phyloP scores from a whole-genome alignment of 2,888 invertebrate genomes.

The Xestia rhomboidea region DNA sequence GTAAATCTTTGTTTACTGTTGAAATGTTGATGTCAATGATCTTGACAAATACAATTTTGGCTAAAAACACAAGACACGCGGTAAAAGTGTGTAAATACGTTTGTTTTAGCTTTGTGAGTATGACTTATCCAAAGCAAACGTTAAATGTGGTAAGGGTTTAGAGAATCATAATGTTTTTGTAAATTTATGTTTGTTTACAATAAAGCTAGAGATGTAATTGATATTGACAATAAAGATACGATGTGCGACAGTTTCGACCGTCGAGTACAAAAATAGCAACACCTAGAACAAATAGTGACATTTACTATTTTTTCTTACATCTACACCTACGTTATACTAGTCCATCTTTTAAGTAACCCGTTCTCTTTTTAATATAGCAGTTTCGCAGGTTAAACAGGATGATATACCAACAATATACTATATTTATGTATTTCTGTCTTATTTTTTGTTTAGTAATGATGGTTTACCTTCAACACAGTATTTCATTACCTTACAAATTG shows the following conservation, averaged over 20 bases:
- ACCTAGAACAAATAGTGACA: constrained; percentile 35
- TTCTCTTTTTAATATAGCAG: constrained; percentile 39
- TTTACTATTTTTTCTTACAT: constrained; percentile 19
- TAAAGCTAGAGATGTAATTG: not conserved
- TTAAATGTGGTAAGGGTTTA: not conserved
- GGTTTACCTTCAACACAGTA: constrained; percentile 21
- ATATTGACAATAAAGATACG: not conserved
- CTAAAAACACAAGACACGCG: constrained; percentile 6
- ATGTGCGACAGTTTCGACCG: not conserved
- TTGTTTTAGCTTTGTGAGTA: constrained; percentile 26
- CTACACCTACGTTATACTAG: constrained; percentile 2
- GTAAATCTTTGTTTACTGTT: constrained; percentile 17
- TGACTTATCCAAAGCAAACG: not conserved
- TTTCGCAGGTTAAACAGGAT: constrained; percentile 23
- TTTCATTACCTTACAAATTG: constrained; percentile 32
- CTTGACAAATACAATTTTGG: constrained; percentile 38
- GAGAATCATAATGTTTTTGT: not conserved
- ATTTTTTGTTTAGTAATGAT: not conserved
- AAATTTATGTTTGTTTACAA: not conserved
- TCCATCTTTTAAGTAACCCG: constrained; percentile 41
- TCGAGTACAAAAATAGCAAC: constrained; percentile 34
- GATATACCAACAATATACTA: constrained; percentile 14
- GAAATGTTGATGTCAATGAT: constrained; percentile 29
- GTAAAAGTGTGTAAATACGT: constrained; percentile 23
- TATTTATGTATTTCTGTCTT: constrained; percentile 3